These are phyloP conservation scores for Cancer borealis DNA, from an alignment of 2,888 invertebrate species.

Conservation along the genomic window DNA sequence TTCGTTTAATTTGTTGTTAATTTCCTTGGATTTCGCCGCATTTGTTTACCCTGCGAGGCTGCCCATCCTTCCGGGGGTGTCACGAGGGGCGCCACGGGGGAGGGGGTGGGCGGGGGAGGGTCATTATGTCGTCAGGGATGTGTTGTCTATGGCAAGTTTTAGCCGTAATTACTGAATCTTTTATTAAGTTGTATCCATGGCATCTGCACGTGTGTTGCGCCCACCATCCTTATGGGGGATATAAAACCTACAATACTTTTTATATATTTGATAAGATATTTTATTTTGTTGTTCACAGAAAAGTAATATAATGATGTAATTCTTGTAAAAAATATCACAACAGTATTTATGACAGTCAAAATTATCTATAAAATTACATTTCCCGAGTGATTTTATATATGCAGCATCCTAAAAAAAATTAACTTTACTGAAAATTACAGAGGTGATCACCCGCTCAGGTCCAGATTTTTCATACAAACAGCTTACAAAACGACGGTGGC, in stretches of 20 bases:
- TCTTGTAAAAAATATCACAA: not conserved
- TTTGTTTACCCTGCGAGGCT: slow-evolving; percentile 29
- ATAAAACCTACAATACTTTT: not conserved
- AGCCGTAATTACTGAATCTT: slow-evolving; percentile 24
- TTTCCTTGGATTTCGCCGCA: slow-evolving; percentile 34
- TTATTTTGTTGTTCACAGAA: not conserved
- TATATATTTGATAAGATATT: not conserved
- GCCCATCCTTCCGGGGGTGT: not conserved
- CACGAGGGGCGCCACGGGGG: not conserved
- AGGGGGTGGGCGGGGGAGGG: not conserved
- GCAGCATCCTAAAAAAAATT: slow-evolving; percentile 17
- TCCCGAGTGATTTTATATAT: not conserved
- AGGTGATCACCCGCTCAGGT: slow-evolving; percentile 15
- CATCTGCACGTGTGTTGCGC: not conserved
- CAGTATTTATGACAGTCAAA: slow-evolving; percentile 23
- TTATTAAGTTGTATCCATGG: slow-evolving; percentile 33
- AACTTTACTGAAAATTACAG: slow-evolving; percentile 20
- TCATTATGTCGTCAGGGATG: not conserved
- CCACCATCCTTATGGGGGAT: not conserved
- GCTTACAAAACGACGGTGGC: not conserved
- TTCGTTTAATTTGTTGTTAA: slow-evolving; percentile 40
- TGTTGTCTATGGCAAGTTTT: slow-evolving; percentile 1
- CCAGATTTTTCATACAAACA: not conserved
- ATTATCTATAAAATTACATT: slow-evolving; percentile 20
- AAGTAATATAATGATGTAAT: slow-evolving; percentile 11